These are phyloP conservation scores for Hipposideros larvatus DNA, from an alignment of 2,797 vertebrate species.

Conservation along the genomic window DNA sequence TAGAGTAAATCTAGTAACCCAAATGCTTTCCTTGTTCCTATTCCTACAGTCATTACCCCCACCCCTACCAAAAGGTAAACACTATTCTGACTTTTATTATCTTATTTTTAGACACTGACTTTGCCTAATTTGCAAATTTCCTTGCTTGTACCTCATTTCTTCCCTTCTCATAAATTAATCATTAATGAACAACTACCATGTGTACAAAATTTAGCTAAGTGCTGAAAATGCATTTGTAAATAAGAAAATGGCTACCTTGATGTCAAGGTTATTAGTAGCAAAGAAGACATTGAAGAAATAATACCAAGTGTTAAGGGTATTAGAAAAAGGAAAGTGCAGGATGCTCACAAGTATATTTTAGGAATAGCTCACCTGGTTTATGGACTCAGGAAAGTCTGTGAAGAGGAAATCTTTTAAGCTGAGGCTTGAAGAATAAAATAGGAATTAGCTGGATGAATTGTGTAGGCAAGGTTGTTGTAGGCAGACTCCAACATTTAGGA, in stretches of 20 bases:
- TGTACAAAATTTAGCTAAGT: background rate
- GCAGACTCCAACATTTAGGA: background rate
- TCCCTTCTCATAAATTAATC: conserved; percentile 12
- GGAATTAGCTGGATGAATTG: background rate
- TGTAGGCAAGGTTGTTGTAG: background rate
- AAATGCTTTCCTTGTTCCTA: background rate
- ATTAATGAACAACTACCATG: background rate
- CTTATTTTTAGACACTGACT: background rate
- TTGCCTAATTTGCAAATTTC: conserved; percentile 15
- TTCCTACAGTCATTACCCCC: background rate
- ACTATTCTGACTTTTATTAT: background rate
- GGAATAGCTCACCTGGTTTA: background rate
- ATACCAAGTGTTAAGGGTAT: background rate
- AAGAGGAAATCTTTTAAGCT: conserved; percentile 3
- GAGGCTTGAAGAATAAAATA: conserved; percentile 23
- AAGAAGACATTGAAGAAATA: conserved; percentile 38
- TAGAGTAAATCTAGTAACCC: conserved; percentile 8
- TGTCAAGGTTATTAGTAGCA: background rate
- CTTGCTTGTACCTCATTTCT: background rate
- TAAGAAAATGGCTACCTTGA: conserved; percentile 16
- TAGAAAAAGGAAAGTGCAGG: background rate
- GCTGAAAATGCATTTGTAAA: background rate
- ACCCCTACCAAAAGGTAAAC: background rate
- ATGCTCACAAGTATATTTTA: background rate
- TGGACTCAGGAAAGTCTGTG: background rate